A percentile compares a stretch with the other conserved stretches of the same genome.
These are phyloP conservation scores for Hypselothyrea guttata DNA, from an alignment of 2,888 invertebrate genomes.

Conservation along the genomic window DNA sequence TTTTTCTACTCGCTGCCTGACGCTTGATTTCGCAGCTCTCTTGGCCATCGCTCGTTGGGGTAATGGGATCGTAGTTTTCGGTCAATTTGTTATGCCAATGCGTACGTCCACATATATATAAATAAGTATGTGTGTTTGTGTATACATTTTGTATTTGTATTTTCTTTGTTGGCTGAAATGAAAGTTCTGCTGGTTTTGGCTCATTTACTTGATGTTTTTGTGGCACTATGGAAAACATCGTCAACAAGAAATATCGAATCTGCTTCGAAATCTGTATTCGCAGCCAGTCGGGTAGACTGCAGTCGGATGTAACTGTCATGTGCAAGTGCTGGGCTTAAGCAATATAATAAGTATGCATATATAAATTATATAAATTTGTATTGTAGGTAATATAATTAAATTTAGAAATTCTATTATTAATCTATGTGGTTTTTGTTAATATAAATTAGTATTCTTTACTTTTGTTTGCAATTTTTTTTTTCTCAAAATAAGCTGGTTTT, in stretches of 20 bases:
- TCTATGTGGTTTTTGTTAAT: no score
- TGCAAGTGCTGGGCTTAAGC: no score
- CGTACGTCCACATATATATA: slow-evolving; percentile 24
- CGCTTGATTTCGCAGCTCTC: slow-evolving; percentile 64
- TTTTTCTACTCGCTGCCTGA: slow-evolving; percentile 36
- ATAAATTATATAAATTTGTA: no score
- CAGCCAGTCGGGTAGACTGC: no score
- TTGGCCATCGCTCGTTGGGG: slow-evolving; percentile 54
- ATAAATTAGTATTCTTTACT: no score
- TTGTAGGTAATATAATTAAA: background rate
- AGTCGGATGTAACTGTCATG: background rate
- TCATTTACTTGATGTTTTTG: slow-evolving; percentile 67
- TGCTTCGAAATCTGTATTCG: no score
- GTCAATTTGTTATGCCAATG: slow-evolving; percentile 77
- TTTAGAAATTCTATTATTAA: no score
- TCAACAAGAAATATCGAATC: background rate
- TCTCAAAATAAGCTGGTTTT: slow-evolving; percentile 16
- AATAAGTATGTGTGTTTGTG: slow-evolving; percentile 2
- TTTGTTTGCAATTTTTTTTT: slow-evolving; percentile 26
- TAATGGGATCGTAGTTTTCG: slow-evolving; percentile 78
- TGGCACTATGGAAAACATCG: slow-evolving; percentile 32
- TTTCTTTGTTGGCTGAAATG: slow-evolving; percentile 65
- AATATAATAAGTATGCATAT: background rate
- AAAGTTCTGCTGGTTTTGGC: slow-evolving; percentile 62
- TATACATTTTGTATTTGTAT: slow-evolving; percentile 29